Base-by-base conservation (phyloP, 2,888 invertebrate genomes). In the Sipha maydis region DNA sequence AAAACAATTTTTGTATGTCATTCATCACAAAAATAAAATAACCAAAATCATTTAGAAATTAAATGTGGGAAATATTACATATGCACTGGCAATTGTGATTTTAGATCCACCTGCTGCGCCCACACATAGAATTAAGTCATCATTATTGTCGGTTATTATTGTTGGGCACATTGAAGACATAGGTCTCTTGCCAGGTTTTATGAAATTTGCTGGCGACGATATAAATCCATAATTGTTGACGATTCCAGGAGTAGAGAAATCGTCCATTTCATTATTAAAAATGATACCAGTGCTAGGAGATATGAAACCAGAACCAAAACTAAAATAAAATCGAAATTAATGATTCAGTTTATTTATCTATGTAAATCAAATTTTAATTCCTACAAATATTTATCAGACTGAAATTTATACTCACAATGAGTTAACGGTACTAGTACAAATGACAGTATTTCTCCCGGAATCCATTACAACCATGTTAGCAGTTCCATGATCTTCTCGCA, bases 381-480 rank as follows among this genome's bases (percentile, higher is more conserved):
- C n/a, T n/a, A n/a, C n/a, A n/a, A n/a, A n/a, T n/a, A n/a, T n/a
- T n/a, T n/a, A n/a, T n/a, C n/a, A n/a, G n/a, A n/a, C 7, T 7
- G 38, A 71, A 11, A 28, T 5, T 71, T 17, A 31, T 83, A 91
- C 93, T 92, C 91, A 94, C 94, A 92, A 92, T 56, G 90, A 85
- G 77, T 98, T 98, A 25, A 98, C 94, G 1, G 98, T 97, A 90
- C 97, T 97, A 3, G 99, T 99, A 0, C 96, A 95, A 0, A 98
- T 95, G 0, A 99, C 97, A 0, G 98, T 98, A 91, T 98, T 97
- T 34, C 99, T 91, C 91, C 97, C 95, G 7, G 94, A 93, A 0
- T 95, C 96, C 38, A 98, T 92, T 76, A n/a, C n/a, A n/a, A n/a
- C n/a, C n/a, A n/a, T n/a, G n/a, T n/a, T n/a, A n/a, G n/a, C n/a